phyloP scores from a whole-genome alignment of 2,888 invertebrate genomes.

The Drosophila vallismaia region DNA sequence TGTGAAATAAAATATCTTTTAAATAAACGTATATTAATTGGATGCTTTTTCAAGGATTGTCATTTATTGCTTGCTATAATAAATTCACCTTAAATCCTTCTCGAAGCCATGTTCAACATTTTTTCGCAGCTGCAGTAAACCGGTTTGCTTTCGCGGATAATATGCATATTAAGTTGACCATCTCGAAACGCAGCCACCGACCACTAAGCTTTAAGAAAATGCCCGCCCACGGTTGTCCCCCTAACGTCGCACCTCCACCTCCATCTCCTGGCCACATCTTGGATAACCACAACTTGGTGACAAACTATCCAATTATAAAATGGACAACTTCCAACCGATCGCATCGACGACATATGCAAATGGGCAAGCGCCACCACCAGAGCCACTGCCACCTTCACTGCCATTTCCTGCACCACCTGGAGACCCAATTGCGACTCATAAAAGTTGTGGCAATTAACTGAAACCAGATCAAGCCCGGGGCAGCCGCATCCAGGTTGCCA shows the following conservation, averaged over 20 bases:
- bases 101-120: background rate
- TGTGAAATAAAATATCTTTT: background rate
- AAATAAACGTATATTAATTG: conserved; percentile 14
- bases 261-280: background rate
- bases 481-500: conserved; percentile 41
- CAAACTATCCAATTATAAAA: conserved; percentile 75
- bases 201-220: conserved; percentile 39
- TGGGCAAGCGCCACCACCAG: conserved; percentile 53
- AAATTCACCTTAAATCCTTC: conserved; percentile 23
- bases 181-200: conserved; percentile 36
- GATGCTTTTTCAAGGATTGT: background rate
- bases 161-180: conserved; percentile 43
- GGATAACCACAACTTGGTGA: conserved; percentile 22
- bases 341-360: conserved; percentile 50
- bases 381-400: conserved; percentile 30
- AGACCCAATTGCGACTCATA: conserved; percentile 54
- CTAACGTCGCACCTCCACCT: background rate
- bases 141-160: conserved; percentile 27
- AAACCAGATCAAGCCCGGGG: conserved; percentile 55
- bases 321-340: conserved; percentile 66
- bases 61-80: conserved; percentile 18
- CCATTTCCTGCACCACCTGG: conserved; percentile 47
- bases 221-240: conserved; percentile 29
- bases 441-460: conserved; percentile 72
- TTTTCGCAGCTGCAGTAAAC: conserved; percentile 13